Base-by-base conservation (phyloP, 2,113 vertebrate species). In the Megaceryle maxima region DNA sequence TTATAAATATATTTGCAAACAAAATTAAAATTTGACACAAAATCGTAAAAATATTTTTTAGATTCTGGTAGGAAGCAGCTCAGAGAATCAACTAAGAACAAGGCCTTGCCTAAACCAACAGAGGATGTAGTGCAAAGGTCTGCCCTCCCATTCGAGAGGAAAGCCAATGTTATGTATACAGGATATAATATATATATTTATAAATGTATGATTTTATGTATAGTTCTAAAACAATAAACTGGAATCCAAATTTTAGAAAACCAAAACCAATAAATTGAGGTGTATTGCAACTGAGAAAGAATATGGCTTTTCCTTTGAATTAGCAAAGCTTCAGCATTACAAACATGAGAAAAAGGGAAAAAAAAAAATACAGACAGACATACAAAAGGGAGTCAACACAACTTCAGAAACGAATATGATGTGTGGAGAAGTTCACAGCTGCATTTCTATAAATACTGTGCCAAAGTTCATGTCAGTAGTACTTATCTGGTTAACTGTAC, bases 141-240 rank as follows among this genome's bases (percentile, higher is more conserved):
- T 73, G 96, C 94, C 59, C 60, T 92, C 85, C 96, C 92, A 84
- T 95, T 94, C 94, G 94, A 97, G 74, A 91, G 70, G 88, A 96
- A 97, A 96, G 95, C 90, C 95, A 79, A 48, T 96, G 94, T 97
- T 96, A 96, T 95, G 83, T 93, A 97, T 94, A 95, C 97, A 97
- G 68, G 95, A 96, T 85, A 98, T 98, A 97, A 97, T 97, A 96
- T 93, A 98, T 97, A 94, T 98, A 98, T 98, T 98, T 98, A 97
- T 98, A 92, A 91, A 95, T 92, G 83, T 98, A 69, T 94, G 55
- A 91, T 89, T 97, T 94, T 96, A 96, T 97, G 83, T 97, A 50
- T 97, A 97, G 74, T 89, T 98, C 96, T 97, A 92, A 97, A 97
- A 84, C 77, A 76, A 57, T 92, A 94, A 98, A 98, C 97, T 98